These are phyloP conservation scores for Sericinus montela DNA, from an alignment of 2,888 invertebrate species.

Conservation along the genomic window DNA sequence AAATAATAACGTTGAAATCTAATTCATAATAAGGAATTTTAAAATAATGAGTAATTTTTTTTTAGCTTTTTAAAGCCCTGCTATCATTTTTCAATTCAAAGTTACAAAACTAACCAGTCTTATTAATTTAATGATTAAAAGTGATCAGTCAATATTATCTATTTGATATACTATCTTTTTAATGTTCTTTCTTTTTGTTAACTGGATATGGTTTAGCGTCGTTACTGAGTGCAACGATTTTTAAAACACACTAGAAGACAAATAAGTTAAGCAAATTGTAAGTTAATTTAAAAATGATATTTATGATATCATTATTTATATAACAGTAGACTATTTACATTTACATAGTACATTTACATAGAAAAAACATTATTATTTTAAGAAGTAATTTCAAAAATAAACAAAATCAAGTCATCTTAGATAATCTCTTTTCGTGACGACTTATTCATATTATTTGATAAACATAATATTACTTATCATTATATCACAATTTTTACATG, in stretches of 20 bases:
- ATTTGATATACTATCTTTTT: background rate
- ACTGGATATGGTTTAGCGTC: background rate
- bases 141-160: background rate
- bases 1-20: too few relatives aligned
- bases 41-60: too few relatives aligned
- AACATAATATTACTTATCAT: constrained; percentile 32
- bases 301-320: background rate
- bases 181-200: background rate
- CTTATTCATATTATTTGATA: too few relatives aligned
- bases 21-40: too few relatives aligned
- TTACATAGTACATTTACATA: too few relatives aligned
- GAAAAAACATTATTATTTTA: too few relatives aligned
- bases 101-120: background rate
- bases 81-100: too few relatives aligned
- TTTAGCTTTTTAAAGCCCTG: too few relatives aligned
- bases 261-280: background rate
- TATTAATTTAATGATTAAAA: background rate
- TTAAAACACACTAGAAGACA: background rate
- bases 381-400: too few relatives aligned
- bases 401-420: too few relatives aligned
- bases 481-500: constrained; percentile 58
- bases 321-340: background rate
- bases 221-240: background rate
- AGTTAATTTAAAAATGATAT: background rate
- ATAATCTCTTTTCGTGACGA: too few relatives aligned